Evolutionary conservation across 2,888 invertebrate genomes (phyloP), one percentile per base, ranked within the genome.

Genomic region (Stegophylla sp.): DNA sequence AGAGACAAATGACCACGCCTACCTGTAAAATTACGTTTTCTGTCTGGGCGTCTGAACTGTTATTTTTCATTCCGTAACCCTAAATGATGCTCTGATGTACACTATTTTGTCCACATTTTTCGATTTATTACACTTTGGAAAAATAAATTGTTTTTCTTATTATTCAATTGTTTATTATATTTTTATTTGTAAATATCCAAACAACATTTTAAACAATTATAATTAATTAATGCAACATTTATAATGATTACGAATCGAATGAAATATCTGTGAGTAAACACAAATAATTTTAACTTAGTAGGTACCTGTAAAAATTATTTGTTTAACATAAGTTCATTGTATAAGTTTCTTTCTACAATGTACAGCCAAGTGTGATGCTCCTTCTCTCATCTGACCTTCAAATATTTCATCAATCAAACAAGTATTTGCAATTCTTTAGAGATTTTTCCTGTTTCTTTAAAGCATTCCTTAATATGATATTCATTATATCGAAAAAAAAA

Each of bases 1-100:
- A 59, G 43, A 53, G 28, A 79, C 69, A 71, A 79, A 71, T 71
- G 34, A 61, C 69, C 69, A 69, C 79, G 71, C 79, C 79, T 79
- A 71, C 79, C 48, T 48, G 45, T 69, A 71, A 61, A 79, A 79
- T 79, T 61, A 79, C 61, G 23, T 69, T 71, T 59, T 69, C 48
- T 53, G 71, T 71, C 67, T 59, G 69, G 76, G 69, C 77, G 69
- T 77, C 45, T 23, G 69, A 48, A 34, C 48, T 61, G 63, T 71
- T 61, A 66, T 75, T 34, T 56, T 67, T 75, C 64, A 23, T 75
- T 64, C 51, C 23, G 26, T 61, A 61, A 45, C 45, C 45, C 61
- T 61, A 61, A 73, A 73, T 59, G 26, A 73, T 45, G 28, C 28
- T 28, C n/a, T n/a, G n/a, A 9, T 61, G 13, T n/a, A 12, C 34